Conservation (phyloP, 2,113 vertebrate species). For the Lophotis ruficrista region DNA sequence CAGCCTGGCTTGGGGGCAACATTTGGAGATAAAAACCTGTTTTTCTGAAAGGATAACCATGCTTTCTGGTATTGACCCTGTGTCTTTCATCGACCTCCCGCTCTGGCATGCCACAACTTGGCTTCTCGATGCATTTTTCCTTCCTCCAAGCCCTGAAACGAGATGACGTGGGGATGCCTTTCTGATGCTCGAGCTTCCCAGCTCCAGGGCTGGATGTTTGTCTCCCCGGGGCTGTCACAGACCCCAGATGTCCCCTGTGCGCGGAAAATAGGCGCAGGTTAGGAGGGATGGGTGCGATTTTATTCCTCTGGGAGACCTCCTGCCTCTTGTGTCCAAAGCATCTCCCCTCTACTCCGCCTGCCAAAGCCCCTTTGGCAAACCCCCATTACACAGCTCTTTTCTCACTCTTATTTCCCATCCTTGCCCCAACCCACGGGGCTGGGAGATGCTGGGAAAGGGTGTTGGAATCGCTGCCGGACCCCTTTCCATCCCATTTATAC, state of each 20-base stretch:
- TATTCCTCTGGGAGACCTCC: not conserved
- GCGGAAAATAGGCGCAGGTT: accelerated
- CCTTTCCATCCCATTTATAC: accelerated
- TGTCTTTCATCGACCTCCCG: not conserved
- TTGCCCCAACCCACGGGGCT: accelerated
- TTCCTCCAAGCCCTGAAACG: not conserved
- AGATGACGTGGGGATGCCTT: not conserved
- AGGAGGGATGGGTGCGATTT: accelerated
- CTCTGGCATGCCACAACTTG: accelerated
- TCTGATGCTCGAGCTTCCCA: not conserved
- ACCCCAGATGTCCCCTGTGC: not conserved
- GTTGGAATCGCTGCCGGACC: accelerated
- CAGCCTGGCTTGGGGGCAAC: accelerated
- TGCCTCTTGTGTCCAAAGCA: accelerated
- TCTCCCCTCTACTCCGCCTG: not conserved
- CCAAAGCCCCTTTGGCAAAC: not conserved
- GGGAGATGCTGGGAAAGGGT: accelerated
- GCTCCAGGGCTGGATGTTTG: not conserved
- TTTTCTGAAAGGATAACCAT: not conserved
- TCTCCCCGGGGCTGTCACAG: not conserved
- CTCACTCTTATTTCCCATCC: not conserved
- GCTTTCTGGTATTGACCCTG: accelerated
- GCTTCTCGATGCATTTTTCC: not conserved
- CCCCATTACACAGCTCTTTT: not conserved
- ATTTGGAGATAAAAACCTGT: accelerated